Conservation (phyloP, 2,113 vertebrate species). For the Chascanopsetta lugubris region DNA sequence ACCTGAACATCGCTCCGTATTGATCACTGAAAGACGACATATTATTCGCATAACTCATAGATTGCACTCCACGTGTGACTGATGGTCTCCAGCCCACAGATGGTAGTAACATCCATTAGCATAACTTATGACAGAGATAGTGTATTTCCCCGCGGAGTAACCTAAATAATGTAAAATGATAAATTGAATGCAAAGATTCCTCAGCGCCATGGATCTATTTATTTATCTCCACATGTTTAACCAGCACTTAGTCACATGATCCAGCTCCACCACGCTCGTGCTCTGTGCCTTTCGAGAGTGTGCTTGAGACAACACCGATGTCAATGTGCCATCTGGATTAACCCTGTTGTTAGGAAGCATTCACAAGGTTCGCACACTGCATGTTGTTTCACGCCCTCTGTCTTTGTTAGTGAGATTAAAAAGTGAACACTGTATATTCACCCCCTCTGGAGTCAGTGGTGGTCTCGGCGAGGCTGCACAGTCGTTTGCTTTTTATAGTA, state of each 20-base stretch:
- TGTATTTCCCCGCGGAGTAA: conserved; percentile 68
- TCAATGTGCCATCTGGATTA: conserved; percentile 15
- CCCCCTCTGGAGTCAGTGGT: neutral
- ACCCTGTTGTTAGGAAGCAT: conserved; percentile 5
- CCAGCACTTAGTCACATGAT: conserved; percentile 58
- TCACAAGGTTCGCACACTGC: conserved; percentile 3
- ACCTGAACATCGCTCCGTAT: conserved; percentile 27
- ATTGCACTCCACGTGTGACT: conserved; percentile 52
- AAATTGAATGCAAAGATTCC: conserved; percentile 70
- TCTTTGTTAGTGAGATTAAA: neutral
- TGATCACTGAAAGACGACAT: conserved; percentile 54
- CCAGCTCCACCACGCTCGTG: conserved; percentile 43
- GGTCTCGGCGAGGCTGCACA: conserved; percentile 2
- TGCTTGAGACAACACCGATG: conserved; percentile 11
- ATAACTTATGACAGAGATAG: conserved; percentile 71
- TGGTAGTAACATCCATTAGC: conserved; percentile 72
- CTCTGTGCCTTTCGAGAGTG: conserved; percentile 38
- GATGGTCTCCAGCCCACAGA: conserved; percentile 70
- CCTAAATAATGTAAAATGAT: conserved; percentile 75
- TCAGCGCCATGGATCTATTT: conserved; percentile 53
- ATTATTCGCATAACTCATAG: conserved; percentile 60
- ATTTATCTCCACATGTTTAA: conserved; percentile 66
- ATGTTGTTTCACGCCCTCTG: neutral
- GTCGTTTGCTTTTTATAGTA: neutral
- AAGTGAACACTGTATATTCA: neutral